Percentiles rank a stretch among this genome's conserved stretches.
Evolutionary conservation across 2,797 vertebrate species (phyloP).

Genomic region (Limnodromus scolopaceus): DNA sequence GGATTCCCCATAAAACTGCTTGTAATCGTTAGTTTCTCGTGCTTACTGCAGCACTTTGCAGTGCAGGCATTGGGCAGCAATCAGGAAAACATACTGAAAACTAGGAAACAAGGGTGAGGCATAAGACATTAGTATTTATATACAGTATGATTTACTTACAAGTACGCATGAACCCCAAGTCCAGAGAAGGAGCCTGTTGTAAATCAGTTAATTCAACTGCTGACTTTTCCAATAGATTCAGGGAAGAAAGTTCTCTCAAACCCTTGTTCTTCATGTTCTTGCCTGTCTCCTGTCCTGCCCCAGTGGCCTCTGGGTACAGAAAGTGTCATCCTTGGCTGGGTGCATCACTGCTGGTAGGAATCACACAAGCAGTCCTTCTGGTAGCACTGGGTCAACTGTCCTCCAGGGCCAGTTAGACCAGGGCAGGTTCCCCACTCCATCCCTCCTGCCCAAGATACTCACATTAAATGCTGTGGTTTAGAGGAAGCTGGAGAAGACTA

Average conservation of each 20-base stretch:
- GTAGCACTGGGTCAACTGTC: not conserved
- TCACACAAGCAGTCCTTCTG: not conserved
- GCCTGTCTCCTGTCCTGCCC: not conserved
- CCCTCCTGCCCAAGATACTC: not conserved
- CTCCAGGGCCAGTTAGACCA: not conserved
- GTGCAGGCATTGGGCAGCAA: not conserved
- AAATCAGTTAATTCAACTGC: not conserved
- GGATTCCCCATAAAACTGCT: not conserved
- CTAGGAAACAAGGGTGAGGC: not conserved
- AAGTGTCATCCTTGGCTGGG: not conserved
- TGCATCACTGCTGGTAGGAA: not conserved
- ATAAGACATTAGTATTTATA: not conserved
- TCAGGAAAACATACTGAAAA: not conserved
- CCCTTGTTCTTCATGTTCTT: not conserved
- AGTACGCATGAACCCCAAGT: fast-evolving
- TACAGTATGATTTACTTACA: not conserved
- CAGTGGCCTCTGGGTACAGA: not conserved
- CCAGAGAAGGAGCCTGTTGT: not conserved
- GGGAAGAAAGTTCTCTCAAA: not conserved
- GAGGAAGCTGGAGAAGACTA: not conserved
- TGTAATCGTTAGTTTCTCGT: not conserved
- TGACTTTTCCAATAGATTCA: not conserved
- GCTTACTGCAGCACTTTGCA: not conserved
- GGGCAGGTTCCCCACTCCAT: not conserved
- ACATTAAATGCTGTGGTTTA: not conserved